Evolutionary conservation across 1,140 invertebrate species (phyloP).

Genomic region (Heliconius eleuchia): DNA sequence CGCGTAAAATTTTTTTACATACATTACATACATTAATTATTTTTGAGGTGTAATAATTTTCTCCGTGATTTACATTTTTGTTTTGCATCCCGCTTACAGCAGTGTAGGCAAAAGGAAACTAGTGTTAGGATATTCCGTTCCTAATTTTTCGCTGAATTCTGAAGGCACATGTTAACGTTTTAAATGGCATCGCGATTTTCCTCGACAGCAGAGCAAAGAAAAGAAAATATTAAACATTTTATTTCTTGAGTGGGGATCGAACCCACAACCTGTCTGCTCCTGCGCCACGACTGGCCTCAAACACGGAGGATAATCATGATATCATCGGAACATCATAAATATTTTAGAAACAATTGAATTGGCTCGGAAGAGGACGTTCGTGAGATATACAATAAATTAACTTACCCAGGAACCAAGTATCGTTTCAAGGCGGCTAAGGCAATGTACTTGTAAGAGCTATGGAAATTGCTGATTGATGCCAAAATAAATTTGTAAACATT

Average conservation of each 20-base stretch:
- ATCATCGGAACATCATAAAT: conserved; percentile 29
- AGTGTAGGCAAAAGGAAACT: no score
- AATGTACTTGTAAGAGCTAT: conserved; percentile 46
- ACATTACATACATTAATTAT: conserved; percentile 23
- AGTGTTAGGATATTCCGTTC: no score
- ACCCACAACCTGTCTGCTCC: no score
- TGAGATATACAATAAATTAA: conserved; percentile 57
- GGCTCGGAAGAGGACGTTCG: conserved; percentile 44
- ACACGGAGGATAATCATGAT: conserved; percentile 25
- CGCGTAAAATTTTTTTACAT: conserved; percentile 21
- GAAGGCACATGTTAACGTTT: no score
- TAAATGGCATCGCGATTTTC: no score
- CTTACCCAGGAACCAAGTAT: conserved; percentile 45
- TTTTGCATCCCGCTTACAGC: no score
- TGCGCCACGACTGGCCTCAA: background rate
- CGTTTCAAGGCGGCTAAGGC: conserved; percentile 48
- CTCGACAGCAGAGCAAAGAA: no score
- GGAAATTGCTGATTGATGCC: conserved; percentile 49
- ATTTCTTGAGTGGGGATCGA: no score
- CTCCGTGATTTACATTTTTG: conserved; percentile 23
- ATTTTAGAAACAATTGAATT: conserved; percentile 44
- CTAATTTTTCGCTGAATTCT: no score
- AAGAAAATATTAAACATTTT: no score
- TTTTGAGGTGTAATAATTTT: conserved; percentile 23
- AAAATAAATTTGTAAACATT: conserved; percentile 46